Percentiles rank a stretch among this genome's conserved stretches.
These are phyloP conservation scores for Wasmannia auropunctata DNA, from an alignment of 1,140 invertebrate genomes.

Conservation along the genomic window DNA sequence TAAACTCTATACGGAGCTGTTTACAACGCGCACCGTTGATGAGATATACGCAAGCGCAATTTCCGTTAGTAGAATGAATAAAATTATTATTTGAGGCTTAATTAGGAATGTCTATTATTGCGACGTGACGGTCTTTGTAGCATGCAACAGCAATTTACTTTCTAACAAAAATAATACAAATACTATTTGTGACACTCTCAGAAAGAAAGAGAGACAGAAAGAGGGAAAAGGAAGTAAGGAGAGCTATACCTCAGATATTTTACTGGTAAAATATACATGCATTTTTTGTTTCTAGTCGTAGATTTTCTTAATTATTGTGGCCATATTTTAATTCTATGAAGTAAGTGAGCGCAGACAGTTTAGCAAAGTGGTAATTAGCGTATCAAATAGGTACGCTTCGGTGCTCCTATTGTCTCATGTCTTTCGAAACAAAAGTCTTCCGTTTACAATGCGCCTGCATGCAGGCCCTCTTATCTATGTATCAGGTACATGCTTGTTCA, in stretches of 20 bases:
- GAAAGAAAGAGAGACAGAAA: background rate
- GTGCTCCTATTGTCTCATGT: slow-evolving; percentile 40
- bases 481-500: slow-evolving; percentile 64
- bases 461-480: slow-evolving; percentile 63
- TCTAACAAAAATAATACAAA: background rate
- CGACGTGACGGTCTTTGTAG: background rate
- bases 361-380: slow-evolving; percentile 39
- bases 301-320: background rate
- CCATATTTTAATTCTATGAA: background rate
- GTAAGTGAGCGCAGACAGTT: slow-evolving; percentile 2
- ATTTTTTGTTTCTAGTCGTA: background rate
- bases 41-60: background rate
- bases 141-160: background rate
- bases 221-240: background rate
- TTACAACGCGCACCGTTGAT: background rate
- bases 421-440: slow-evolving; percentile 65
- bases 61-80: background rate
- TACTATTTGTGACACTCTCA: background rate
- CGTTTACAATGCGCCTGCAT: slow-evolving; percentile 67
- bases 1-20: background rate
- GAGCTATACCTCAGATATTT: background rate
- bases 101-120: background rate
- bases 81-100: background rate
- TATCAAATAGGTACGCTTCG: slow-evolving; percentile 20
- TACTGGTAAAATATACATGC: background rate